phyloP scores from a whole-genome alignment of 2,113 vertebrate species.

The Austrofundulus limnaeus region DNA sequence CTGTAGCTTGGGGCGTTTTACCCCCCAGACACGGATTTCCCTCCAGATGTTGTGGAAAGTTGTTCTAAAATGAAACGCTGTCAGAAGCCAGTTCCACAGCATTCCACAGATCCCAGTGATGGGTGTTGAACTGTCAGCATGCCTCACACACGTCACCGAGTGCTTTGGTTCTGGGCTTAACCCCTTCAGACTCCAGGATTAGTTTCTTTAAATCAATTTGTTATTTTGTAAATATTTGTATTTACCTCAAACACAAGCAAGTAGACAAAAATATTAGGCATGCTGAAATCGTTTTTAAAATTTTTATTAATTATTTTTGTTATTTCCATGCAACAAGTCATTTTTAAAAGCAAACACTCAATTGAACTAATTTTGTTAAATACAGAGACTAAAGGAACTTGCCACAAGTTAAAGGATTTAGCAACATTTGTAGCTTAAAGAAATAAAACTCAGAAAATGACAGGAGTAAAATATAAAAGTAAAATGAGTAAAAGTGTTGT shows the following conservation, averaged over 20 bases:
- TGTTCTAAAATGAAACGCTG: neutral
- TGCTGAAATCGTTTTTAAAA: neutral
- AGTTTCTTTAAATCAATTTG: neutral
- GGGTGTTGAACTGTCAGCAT: neutral
- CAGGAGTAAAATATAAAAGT: too few relatives aligned
- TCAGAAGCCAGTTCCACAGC: slow-evolving; percentile 25
- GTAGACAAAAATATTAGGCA: neutral
- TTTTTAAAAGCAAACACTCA: too few relatives aligned
- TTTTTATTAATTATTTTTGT: too few relatives aligned
- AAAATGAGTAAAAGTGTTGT: neutral
- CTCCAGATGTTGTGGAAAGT: neutral
- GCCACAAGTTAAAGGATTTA: too few relatives aligned
- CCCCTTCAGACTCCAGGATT: neutral
- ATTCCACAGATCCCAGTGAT: neutral
- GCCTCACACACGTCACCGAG: too few relatives aligned
- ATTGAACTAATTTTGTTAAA: neutral
- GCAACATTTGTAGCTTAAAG: too few relatives aligned
- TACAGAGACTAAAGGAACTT: neutral
- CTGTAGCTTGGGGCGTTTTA: neutral
- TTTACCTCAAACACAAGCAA: too few relatives aligned
- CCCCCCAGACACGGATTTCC: neutral
- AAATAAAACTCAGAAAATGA: too few relatives aligned
- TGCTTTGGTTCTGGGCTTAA: neutral
- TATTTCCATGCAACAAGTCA: too few relatives aligned
- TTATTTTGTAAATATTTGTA: too few relatives aligned